Evolutionary conservation across 2,888 invertebrate species (phyloP), one percentile per base, ranked within the genome.

Genomic region (Clitarchus hookeri): DNA sequence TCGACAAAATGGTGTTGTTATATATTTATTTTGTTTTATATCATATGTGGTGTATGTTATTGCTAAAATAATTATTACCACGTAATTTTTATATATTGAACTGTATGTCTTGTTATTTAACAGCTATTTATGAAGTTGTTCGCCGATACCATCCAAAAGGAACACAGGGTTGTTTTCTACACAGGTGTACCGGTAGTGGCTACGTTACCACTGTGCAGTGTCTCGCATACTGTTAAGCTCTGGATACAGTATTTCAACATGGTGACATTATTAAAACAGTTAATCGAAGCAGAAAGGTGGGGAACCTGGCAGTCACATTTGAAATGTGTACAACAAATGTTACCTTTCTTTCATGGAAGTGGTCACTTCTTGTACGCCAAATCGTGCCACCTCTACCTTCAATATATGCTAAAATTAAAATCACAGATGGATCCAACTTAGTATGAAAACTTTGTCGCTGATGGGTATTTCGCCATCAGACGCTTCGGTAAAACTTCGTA

Each of bases 311-410:
- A 89, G 13, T 78, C 89, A 19, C 90, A 91, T 89, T 87, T 90
- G 23, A 25, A 88, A 44, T 88, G 87, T 84, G 84, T 90, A 11
- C 86, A 88, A 87, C 87, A 85, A 87, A 91, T 91, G 89, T 25
- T 91, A 27, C 91, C 91, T 11, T 90, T 88, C 88, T 91, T 91
- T 88, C 90, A 91, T 88, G 90, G 91, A 44, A 88, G 88, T 86
- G 91, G 91, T 16, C 90, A 92, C 89, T 90, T 90, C 85, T 85
- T 88, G 4, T 91, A 91, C 88, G 90, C 90, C 48, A 91, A 90
- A 88, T 90, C 88, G 84, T 88, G 87, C 27, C 90, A 91, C 82
- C 84, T 91, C 11, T 91, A 91, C 89, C 86, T 91, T 26, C 91
- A 91, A 89, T 90, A 91, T 88, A 91, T 91, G 91, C 82, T 86